Conservation (phyloP, 2,113 vertebrate genomes). For the Carettochelys insculpta region DNA sequence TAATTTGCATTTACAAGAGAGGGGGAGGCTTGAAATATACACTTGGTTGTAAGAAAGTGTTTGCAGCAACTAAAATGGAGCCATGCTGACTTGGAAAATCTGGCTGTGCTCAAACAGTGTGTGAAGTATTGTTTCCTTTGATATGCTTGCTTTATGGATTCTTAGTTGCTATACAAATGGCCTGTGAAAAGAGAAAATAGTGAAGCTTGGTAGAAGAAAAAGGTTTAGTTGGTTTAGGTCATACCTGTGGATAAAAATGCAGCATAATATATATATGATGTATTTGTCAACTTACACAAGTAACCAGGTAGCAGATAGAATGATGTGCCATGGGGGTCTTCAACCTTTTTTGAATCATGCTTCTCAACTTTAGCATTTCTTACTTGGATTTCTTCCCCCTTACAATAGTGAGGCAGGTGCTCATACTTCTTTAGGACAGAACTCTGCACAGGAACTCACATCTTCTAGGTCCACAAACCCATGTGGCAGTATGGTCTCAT, state of each 20-base stretch:
- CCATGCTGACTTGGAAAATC: neutral
- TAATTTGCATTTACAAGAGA: neutral
- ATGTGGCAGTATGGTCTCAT: too few relatives aligned
- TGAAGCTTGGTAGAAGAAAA: neutral
- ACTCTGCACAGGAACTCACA: too few relatives aligned
- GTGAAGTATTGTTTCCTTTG: neutral
- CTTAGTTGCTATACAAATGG: neutral
- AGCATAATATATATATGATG: neutral
- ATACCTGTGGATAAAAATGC: neutral
- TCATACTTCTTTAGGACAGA: neutral
- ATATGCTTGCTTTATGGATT: neutral
- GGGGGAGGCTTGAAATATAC: neutral
- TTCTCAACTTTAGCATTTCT: neutral
- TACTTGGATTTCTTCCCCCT: neutral
- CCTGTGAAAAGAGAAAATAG: neutral
- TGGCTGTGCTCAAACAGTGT: neutral
- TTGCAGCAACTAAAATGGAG: neutral
- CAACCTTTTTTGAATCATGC: neutral
- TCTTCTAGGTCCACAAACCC: too few relatives aligned
- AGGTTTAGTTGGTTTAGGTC: neutral
- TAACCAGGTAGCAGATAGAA: neutral
- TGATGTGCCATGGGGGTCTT: fast-evolving
- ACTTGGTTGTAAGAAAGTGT: neutral
- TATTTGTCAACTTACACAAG: neutral
- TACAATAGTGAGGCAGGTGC: neutral